Conservation (phyloP, 2,797 vertebrate species). For the Sorex maritimensis region DNA sequence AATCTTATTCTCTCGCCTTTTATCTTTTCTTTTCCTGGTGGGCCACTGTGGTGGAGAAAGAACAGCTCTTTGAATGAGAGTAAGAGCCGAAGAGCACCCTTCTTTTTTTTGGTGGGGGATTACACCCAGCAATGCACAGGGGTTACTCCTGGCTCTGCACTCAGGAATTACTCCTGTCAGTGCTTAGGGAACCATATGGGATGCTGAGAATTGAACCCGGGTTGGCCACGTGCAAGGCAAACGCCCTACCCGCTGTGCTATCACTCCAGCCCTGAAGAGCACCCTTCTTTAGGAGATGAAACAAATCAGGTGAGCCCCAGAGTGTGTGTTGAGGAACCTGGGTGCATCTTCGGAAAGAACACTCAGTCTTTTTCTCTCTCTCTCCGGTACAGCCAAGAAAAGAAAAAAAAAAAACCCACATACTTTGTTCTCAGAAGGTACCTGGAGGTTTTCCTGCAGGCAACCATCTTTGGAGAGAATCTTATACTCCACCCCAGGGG, state of each 20-base stretch:
- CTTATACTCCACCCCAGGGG: neutral
- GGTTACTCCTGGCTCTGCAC: too few relatives aligned
- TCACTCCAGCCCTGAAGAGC: constrained; percentile 45
- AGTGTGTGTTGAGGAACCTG: constrained; percentile 54
- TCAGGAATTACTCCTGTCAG: too few relatives aligned
- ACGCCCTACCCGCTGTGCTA: too few relatives aligned
- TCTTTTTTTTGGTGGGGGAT: neutral
- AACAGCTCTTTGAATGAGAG: constrained; percentile 78
- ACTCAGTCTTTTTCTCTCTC: constrained; percentile 74
- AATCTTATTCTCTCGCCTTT: constrained; percentile 71
- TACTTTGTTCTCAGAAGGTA: constrained; percentile 78
- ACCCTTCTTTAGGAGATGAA: constrained; percentile 77
- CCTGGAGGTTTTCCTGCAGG: constrained; percentile 68
- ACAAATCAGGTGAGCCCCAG: constrained; percentile 70
- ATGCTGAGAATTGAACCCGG: too few relatives aligned
- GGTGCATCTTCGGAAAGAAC: constrained; percentile 72
- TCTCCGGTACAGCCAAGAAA: constrained; percentile 65
- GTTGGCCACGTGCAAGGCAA: too few relatives aligned
- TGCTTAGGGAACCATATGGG: too few relatives aligned
- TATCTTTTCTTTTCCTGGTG: constrained; percentile 78
- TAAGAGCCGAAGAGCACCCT: constrained; percentile 73
- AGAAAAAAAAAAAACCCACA: constrained; percentile 45
- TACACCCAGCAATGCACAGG: too few relatives aligned
- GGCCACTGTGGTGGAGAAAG: constrained; percentile 63
- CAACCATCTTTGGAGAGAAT: constrained; percentile 71